Percentiles rank a stretch among this genome's conserved stretches.
Conservation (phyloP, 2,888 invertebrate species). For the Notodonta dromedarius region DNA sequence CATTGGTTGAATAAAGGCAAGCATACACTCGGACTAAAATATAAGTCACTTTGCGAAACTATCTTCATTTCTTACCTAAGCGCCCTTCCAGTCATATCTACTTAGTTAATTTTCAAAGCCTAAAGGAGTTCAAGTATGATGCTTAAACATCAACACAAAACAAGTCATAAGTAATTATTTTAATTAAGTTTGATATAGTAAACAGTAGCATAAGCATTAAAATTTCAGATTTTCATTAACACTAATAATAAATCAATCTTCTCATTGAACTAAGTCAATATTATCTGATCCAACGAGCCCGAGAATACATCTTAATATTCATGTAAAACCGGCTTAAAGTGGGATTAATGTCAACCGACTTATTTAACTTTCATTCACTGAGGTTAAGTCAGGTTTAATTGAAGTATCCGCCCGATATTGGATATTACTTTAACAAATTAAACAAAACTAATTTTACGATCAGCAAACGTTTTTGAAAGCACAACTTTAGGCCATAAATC, state of each 20-base stretch:
- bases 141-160: no score
- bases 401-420: conserved; percentile 9
- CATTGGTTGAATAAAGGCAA: no score
- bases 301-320: conserved; percentile 29
- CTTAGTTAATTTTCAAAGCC: no score
- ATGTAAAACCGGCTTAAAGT: conserved; percentile 32
- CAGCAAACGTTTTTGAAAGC: not conserved
- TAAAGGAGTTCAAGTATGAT: no score
- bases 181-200: not conserved
- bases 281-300: conserved; percentile 9
- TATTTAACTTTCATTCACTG: conserved; percentile 37
- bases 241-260: not conserved
- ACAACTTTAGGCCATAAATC: not conserved
- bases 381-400: conserved; percentile 20
- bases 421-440: conserved; percentile 13
- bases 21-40: no score
- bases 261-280: not conserved
- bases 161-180: no score
- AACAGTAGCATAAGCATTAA: not conserved
- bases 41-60: no score
- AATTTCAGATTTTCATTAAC: not conserved
- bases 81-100: no score
- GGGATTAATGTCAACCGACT: conserved; percentile 31
- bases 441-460: conserved; percentile 3
- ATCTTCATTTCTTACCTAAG: no score